These are phyloP conservation scores for Archilochus colubris DNA, from an alignment of 2,113 vertebrate species.

Conservation along the genomic window DNA sequence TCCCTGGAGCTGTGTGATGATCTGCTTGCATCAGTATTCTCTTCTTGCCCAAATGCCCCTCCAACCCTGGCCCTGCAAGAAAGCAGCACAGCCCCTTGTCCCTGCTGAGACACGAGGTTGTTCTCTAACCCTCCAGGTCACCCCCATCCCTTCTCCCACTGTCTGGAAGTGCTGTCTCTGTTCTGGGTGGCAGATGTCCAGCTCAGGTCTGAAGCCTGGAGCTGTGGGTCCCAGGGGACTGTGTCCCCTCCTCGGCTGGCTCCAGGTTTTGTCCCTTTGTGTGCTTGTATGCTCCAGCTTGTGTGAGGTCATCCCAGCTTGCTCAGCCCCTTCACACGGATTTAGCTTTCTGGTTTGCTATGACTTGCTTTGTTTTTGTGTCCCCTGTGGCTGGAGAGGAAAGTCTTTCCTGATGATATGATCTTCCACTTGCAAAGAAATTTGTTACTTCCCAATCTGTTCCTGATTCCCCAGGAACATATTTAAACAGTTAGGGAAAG, in stretches of 20 bases:
- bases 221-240: fast-evolving
- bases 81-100: fast-evolving
- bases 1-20: neutral
- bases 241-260: fast-evolving
- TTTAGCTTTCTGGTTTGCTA: neutral
- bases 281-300: fast-evolving
- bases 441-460: neutral
- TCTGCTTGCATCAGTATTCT: fast-evolving
- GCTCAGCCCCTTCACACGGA: neutral
- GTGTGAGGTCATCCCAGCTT: fast-evolving
- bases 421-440: neutral
- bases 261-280: neutral
- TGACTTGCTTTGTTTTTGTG: neutral
- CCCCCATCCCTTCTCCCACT: neutral
- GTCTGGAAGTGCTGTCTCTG: neutral
- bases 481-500: neutral
- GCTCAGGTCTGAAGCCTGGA: fast-evolving
- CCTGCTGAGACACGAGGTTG: neutral
- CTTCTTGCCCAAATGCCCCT: neutral
- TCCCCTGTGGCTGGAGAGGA: neutral
- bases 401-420: neutral
- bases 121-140: neutral
- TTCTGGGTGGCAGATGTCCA: neutral
- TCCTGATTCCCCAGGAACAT: neutral
- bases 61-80: too few relatives aligned